phyloP scores from a whole-genome alignment of 2,113 vertebrate genomes.

The Thryonomys swinderianus region DNA sequence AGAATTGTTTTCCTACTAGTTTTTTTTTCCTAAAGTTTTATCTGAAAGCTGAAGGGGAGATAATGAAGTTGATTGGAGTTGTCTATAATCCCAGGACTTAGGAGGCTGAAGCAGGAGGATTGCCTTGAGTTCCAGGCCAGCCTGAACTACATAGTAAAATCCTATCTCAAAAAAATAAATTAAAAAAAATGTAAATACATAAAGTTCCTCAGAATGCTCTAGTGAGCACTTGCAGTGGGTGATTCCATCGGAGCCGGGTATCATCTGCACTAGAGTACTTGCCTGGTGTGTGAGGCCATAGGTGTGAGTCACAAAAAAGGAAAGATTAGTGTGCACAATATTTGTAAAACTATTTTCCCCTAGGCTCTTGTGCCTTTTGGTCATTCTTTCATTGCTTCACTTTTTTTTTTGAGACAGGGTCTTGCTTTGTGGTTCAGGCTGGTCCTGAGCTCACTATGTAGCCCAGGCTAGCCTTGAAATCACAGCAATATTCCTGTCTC shows the following conservation, averaged over 20 bases:
- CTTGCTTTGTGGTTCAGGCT: too few species aligned
- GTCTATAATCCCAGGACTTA: too few species aligned
- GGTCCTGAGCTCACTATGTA: too few species aligned
- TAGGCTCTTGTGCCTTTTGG: slow-evolving; percentile 40
- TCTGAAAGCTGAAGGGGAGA: slow-evolving; percentile 60
- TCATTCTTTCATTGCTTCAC: slow-evolving; percentile 37
- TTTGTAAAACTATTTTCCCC: background rate
- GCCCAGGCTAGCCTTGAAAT: too few species aligned
- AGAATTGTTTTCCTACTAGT: slow-evolving; percentile 60
- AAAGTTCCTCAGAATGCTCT: too few species aligned
- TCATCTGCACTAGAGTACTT: background rate
- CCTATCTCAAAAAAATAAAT: too few species aligned
- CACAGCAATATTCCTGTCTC: too few species aligned
- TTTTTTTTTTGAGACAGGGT: too few species aligned
- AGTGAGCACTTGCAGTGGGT: too few species aligned
- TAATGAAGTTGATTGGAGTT: slow-evolving; percentile 37
- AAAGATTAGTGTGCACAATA: background rate
- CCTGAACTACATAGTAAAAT: background rate
- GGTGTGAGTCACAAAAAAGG: background rate
- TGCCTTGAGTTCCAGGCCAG: too few species aligned
- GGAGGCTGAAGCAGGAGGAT: too few species aligned
- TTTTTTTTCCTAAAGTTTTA: slow-evolving; percentile 53
- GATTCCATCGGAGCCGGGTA: background rate
- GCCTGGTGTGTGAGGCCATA: background rate
- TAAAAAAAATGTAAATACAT: too few species aligned